Evolutionary conservation across 2,888 invertebrate species (phyloP).

Genomic region (Tuberolachnus salignus): DNA sequence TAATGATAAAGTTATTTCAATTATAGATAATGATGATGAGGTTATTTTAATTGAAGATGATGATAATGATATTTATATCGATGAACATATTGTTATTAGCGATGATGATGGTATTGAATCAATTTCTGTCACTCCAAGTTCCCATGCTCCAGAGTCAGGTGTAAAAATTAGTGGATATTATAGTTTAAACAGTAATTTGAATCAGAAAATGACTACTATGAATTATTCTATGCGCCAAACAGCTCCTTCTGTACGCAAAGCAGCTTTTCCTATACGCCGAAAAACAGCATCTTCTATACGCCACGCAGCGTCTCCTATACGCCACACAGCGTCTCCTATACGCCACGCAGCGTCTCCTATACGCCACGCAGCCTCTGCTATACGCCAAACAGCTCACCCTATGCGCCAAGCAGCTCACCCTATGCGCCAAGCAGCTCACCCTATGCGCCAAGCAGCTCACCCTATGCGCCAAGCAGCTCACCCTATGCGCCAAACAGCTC

Average conservation of each 20-base stretch:
- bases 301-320: too few relatives aligned
- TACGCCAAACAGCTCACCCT: too few relatives aligned
- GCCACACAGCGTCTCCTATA: too few relatives aligned
- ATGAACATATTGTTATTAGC: constrained; percentile 10
- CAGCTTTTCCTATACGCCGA: too few relatives aligned
- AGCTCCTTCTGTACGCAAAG: neutral
- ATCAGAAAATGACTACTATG: neutral
- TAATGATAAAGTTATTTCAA: neutral
- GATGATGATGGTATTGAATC: constrained; percentile 47
- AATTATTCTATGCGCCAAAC: neutral
- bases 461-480: too few relatives aligned
- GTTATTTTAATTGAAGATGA: constrained; percentile 35
- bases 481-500: too few relatives aligned
- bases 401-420: too few relatives aligned
- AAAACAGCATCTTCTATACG: too few relatives aligned
- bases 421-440: too few relatives aligned
- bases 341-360: too few relatives aligned
- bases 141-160: neutral
- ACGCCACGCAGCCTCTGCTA: too few relatives aligned
- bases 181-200: constrained; percentile 5
- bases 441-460: too few relatives aligned
- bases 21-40: constrained; percentile 12
- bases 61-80: constrained; percentile 7
- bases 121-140: neutral
- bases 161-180: neutral